These are phyloP conservation scores for Zaprionus capensis DNA, from an alignment of 1,140 invertebrate genomes.

Conservation along the genomic window DNA sequence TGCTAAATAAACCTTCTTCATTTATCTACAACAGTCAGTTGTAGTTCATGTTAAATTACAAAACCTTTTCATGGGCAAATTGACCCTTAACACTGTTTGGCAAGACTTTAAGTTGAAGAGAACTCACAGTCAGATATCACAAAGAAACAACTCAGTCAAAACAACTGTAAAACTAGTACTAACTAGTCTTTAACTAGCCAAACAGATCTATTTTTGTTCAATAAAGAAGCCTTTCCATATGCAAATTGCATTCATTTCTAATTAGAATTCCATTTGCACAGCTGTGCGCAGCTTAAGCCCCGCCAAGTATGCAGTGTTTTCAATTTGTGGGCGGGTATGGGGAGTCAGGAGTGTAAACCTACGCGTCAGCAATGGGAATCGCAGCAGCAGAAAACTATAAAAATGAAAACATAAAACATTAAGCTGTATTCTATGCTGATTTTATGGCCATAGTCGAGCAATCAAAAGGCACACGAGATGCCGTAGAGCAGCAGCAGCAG, in stretches of 20 bases:
- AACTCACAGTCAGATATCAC: too few relatives aligned
- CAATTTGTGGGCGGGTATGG: neutral
- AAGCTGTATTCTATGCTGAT: conserved; percentile 39
- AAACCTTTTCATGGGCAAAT: too few relatives aligned
- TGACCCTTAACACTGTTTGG: too few relatives aligned
- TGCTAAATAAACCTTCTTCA: too few relatives aligned
- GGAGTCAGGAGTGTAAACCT: neutral
- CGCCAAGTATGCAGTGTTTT: neutral
- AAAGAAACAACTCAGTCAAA: too few relatives aligned
- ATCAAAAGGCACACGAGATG: conserved; percentile 24
- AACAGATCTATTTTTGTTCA: too few relatives aligned
- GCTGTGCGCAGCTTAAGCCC: neutral
- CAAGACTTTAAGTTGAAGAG: too few relatives aligned
- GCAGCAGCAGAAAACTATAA: conserved; percentile 20
- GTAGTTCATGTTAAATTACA: too few relatives aligned
- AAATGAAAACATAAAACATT: conserved; percentile 30
- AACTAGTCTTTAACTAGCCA: too few relatives aligned
- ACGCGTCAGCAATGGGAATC: neutral
- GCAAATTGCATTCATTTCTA: neutral
- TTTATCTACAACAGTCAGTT: too few relatives aligned
- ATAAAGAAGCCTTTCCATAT: too few relatives aligned
- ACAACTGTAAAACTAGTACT: too few relatives aligned
- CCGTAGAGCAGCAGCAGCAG: neutral
- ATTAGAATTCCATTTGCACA: neutral
- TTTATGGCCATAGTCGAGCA: conserved; percentile 30